Conservation (phyloP, 2,888 invertebrate species). For the Lithophane leautieri region DNA sequence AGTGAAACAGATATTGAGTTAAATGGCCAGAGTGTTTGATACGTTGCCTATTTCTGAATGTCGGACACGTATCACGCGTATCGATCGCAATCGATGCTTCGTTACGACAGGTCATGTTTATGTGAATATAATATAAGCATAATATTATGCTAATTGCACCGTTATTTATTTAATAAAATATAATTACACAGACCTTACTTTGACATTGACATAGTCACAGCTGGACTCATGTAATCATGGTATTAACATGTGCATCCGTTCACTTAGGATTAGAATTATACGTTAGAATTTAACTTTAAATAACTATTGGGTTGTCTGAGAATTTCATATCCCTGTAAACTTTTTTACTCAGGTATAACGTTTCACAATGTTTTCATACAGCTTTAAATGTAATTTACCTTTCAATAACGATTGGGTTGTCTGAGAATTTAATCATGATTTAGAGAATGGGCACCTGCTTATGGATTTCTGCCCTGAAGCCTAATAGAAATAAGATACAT, state of each 20-base stretch:
- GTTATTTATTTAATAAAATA: slow-evolving; percentile 29
- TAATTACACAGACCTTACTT: slow-evolving; percentile 28
- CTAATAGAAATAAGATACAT: too few species aligned
- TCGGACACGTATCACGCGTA: background rate
- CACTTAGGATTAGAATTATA: background rate
- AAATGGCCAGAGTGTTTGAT: background rate
- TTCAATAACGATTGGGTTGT: too few species aligned
- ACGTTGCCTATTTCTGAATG: slow-evolving; percentile 6
- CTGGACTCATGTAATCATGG: background rate
- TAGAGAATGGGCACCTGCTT: too few species aligned
- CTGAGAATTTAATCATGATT: too few species aligned
- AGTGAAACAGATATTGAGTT: background rate
- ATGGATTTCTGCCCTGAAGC: too few species aligned
- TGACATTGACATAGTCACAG: slow-evolving; percentile 44
- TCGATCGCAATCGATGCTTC: background rate
- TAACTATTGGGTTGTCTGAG: background rate
- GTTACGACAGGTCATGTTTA: slow-evolving; percentile 44
- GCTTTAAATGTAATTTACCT: too few species aligned
- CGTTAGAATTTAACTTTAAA: background rate
- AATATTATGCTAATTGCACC: slow-evolving; percentile 32
- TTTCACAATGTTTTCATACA: too few species aligned
- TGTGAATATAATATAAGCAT: background rate
- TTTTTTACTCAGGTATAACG: background rate
- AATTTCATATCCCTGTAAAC: background rate
- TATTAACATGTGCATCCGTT: background rate